Base-by-base conservation (phyloP, 92 coral and sea anemone species). In the Siderastrea radians region DNA sequence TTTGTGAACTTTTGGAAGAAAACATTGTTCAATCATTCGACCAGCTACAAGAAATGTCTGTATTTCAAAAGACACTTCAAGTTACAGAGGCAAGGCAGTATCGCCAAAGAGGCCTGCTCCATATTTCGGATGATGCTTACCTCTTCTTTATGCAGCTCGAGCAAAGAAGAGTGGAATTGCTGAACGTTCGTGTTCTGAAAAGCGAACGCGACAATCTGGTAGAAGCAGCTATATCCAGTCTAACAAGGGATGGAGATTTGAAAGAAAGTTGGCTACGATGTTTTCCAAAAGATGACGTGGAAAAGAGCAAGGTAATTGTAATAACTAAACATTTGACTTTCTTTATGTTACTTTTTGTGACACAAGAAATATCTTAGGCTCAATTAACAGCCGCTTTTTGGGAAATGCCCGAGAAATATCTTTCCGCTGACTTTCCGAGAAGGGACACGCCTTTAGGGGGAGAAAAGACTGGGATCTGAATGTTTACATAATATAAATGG, bases 1-100 rank as follows among this genome's bases (percentile, higher is more conserved):
- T 73, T 49, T 74, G 89, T 10, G 74, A 84, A 43, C 53, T 84
- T 1, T 17, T 84, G 54, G 89, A 84, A 13, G 82, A 84, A 7
- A 84, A 84, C 68, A 69, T 84, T 1, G 26, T 84, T 71, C 68
- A 74, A n/a, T 67, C 89, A 1, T 84, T 44, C 63, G 74, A n/a
- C 48, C 67, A 84, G 45, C 69, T 84, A 15, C 45, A 84, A 54
- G 53, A 72, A 59, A 45, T 11, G 4, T 54, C 65, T 10, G 5
- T 62, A 43, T 85, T 71, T 76, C 74, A n/a, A n/a, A n/a, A n/a
- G n/a, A n/a, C n/a, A n/a, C n/a, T n/a, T n/a, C n/a, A n/a, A n/a
- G n/a, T n/a, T 2, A 61, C 72, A 19, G 81, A 84, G 48, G 81
- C 48, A 55, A 68, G 88, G 12, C 88, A 84, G 47, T 70, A 57